A percentile compares a stretch with the other conserved stretches of the same genome.
Evolutionary conservation across 2,113 vertebrate species (phyloP).

Genomic region (Dromiciops gliroides): DNA sequence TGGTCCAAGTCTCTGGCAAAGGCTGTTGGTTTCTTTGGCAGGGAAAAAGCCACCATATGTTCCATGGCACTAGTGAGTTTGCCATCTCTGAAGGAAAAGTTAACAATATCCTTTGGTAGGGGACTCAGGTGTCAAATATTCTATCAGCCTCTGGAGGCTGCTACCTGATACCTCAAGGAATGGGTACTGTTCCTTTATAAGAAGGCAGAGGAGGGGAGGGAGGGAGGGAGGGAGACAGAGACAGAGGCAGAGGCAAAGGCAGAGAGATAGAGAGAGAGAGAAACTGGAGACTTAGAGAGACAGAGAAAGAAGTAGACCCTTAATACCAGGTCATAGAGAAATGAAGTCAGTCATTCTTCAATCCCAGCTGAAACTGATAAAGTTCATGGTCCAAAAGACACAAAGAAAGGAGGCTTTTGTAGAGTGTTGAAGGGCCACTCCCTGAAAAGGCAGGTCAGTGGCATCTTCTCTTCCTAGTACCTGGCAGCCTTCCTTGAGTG

Average conservation of each 20-base stretch:
- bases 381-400: constrained; percentile 43
- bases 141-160: constrained; percentile 56
- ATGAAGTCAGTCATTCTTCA: constrained; percentile 45
- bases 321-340: constrained; percentile 27
- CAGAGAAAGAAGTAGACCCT: constrained; percentile 18
- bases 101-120: constrained; percentile 51
- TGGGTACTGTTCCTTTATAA: constrained; percentile 46
- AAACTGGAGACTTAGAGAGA: neutral
- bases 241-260: neutral
- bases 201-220: neutral
- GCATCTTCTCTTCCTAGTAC: constrained; percentile 21
- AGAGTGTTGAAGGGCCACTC: constrained; percentile 9
- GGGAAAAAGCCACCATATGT: constrained; percentile 67
- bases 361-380: constrained; percentile 18
- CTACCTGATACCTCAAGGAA: constrained; percentile 63
- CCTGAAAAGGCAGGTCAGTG: neutral
- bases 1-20: constrained; percentile 60
- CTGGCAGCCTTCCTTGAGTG: constrained; percentile 60
- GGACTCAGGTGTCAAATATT: constrained; percentile 62
- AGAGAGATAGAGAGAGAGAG: neutral
- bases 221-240: no score
- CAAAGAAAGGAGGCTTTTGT: constrained; percentile 31
- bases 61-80: constrained; percentile 56
- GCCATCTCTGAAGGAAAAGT: constrained; percentile 59
- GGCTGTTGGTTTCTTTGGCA: constrained; percentile 71